These are phyloP conservation scores for Imbricaverruca yamaguchii DNA, from an alignment of 2,888 invertebrate species.

Conservation along the genomic window DNA sequence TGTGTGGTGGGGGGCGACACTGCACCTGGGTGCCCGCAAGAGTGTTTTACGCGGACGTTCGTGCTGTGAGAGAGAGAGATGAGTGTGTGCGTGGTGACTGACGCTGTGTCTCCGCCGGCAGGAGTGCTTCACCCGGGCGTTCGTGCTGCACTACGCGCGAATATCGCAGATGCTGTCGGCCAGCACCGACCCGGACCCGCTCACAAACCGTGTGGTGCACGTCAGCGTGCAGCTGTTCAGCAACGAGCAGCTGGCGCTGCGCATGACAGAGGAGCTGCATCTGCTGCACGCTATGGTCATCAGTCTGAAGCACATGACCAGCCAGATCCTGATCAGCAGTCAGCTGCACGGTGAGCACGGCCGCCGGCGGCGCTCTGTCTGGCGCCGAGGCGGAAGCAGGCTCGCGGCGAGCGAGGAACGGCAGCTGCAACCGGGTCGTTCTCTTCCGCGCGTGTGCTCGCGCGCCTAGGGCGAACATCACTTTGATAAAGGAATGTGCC, in stretches of 20 bases:
- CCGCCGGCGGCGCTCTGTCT: not conserved
- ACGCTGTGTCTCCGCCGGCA: conserved; percentile 36
- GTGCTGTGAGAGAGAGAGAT: too few species aligned
- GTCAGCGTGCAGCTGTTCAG: conserved; percentile 94
- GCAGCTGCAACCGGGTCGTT: too few species aligned
- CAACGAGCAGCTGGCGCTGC: conserved; percentile 79
- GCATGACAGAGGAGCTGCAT: conserved; percentile 84
- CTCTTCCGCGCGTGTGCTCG: too few species aligned
- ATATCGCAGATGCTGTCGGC: conserved; percentile 84
- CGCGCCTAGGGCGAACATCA: too few species aligned
- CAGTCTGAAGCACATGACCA: conserved; percentile 86
- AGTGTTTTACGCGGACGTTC: too few species aligned
- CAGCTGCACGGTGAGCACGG: conserved; percentile 63
- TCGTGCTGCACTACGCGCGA: conserved; percentile 92
- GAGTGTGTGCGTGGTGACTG: too few species aligned
- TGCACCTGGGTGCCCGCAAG: too few species aligned
- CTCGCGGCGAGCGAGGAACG: too few species aligned
- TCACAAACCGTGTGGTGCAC: conserved; percentile 93
- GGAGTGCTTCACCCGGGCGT: conserved; percentile 87
- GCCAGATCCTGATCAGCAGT: conserved; percentile 77
- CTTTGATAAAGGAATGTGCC: too few species aligned
- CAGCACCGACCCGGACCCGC: conserved; percentile 76
- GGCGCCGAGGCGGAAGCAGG: too few species aligned
- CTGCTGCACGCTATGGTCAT: conserved; percentile 88
- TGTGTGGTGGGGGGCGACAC: too few species aligned